phyloP scores from a whole-genome alignment of 2,113 vertebrate genomes.

The Channa maculata region DNA sequence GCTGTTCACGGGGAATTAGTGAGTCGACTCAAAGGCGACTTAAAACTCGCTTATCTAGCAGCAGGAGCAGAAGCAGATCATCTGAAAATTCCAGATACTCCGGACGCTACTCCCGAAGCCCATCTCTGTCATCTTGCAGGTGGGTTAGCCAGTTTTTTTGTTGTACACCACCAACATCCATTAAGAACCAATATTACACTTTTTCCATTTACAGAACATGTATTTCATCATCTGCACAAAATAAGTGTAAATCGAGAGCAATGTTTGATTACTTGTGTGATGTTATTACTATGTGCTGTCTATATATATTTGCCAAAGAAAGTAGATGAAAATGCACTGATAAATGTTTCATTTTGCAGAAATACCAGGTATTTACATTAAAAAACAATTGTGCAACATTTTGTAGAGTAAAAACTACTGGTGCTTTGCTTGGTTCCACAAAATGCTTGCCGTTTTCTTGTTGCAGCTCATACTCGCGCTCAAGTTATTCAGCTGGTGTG shows the following conservation, averaged over 20 bases:
- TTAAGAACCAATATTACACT: no score
- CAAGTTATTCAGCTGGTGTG: conserved; percentile 87
- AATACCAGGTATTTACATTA: background rate
- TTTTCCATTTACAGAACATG: no score
- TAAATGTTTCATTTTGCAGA: background rate
- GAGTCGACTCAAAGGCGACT: conserved; percentile 60
- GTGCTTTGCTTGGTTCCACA: background rate
- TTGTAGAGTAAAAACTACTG: background rate
- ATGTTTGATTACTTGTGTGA: no score
- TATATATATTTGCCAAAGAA: no score
- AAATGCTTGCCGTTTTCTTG: background rate
- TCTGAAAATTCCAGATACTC: conserved; percentile 83
- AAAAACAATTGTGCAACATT: no score
- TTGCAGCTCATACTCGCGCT: conserved; percentile 90
- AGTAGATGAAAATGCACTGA: no score
- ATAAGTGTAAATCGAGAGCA: no score
- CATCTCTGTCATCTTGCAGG: conserved; percentile 87
- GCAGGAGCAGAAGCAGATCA: conserved; percentile 83
- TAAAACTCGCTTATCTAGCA: conserved; percentile 68
- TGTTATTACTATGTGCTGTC: no score
- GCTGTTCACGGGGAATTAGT: conserved; percentile 71
- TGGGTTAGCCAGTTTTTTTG: conserved; percentile 65
- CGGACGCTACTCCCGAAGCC: conserved; percentile 86
- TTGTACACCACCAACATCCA: background rate
- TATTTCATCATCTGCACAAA: no score